Evolutionary conservation across 2,888 invertebrate species (phyloP).

Genomic region (Operophtera brumata): DNA sequence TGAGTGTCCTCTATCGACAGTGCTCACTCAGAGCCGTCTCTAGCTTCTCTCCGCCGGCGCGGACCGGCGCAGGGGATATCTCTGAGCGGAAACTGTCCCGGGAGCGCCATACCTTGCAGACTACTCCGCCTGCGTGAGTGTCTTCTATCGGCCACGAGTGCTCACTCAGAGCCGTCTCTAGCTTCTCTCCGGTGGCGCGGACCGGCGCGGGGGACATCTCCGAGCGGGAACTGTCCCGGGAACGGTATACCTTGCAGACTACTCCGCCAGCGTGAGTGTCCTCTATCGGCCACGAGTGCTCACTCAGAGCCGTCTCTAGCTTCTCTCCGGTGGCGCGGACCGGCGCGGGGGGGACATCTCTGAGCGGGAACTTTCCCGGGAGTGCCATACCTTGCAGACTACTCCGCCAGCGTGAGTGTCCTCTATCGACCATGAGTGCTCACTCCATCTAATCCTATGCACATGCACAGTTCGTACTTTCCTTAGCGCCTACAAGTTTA

Average conservation of each 20-base stretch:
- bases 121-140: constrained; percentile 64
- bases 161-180: no score
- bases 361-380: constrained; percentile 63
- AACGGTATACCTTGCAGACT: constrained; percentile 56
- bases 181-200: constrained; percentile 60
- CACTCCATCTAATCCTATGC: no score
- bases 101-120: constrained; percentile 58
- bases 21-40: no score
- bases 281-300: background rate
- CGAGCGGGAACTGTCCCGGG: constrained; percentile 63
- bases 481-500: no score
- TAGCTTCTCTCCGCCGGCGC: constrained; percentile 60
- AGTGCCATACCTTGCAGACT: constrained; percentile 56
- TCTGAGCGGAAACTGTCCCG: constrained; percentile 65
- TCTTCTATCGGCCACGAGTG: background rate
- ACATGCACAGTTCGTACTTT: no score
- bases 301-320: no score
- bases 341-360: constrained; percentile 72
- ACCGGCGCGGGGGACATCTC: constrained; percentile 72
- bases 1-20: constrained; percentile 46
- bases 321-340: constrained; percentile 61
- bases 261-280: constrained; percentile 62
- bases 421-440: no score
- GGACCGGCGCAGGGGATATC: constrained; percentile 69
- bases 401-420: constrained; percentile 67